Evolutionary conservation across 1,140 invertebrate genomes (phyloP).

Genomic region (Oscheius sp.): DNA sequence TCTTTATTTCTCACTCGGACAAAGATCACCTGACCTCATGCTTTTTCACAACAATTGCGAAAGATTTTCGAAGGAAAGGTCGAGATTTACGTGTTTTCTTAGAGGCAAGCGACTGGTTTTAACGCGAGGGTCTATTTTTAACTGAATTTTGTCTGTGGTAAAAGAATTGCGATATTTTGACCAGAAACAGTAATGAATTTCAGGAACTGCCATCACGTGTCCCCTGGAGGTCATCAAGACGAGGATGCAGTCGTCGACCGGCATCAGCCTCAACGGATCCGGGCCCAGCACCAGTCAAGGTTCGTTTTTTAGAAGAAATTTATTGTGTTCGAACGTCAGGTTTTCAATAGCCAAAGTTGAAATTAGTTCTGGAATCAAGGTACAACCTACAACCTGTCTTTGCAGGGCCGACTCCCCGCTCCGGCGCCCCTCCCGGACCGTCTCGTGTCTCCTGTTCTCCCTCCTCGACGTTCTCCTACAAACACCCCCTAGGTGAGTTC

Average conservation of each 20-base stretch:
- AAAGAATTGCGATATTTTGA: neutral
- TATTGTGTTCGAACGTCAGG: constrained; percentile 70
- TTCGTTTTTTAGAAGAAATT: constrained; percentile 63
- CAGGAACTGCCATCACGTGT: constrained; percentile 73
- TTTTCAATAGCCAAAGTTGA: too few species aligned
- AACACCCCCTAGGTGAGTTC: neutral
- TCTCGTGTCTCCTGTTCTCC: neutral
- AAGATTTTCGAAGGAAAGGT: too few species aligned
- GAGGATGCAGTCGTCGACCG: constrained; percentile 81
- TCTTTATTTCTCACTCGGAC: neutral
- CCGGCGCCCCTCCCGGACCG: neutral
- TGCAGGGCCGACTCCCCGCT: constrained; percentile 1
- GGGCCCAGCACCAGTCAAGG: constrained; percentile 61
- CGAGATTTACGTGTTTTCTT: too few species aligned
- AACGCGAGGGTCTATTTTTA: neutral
- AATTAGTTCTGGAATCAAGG: constrained; percentile 65
- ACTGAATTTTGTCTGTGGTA: neutral
- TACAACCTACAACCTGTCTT: constrained; percentile 46
- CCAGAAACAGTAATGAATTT: neutral
- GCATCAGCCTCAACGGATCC: constrained; percentile 67
- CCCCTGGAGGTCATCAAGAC: constrained; percentile 98
- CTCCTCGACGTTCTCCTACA: neutral
- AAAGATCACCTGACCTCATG: neutral
- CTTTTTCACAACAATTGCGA: neutral
- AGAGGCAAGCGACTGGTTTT: neutral